Conservation (phyloP, 2,888 invertebrate genomes). For the Stratiomys singularior region DNA sequence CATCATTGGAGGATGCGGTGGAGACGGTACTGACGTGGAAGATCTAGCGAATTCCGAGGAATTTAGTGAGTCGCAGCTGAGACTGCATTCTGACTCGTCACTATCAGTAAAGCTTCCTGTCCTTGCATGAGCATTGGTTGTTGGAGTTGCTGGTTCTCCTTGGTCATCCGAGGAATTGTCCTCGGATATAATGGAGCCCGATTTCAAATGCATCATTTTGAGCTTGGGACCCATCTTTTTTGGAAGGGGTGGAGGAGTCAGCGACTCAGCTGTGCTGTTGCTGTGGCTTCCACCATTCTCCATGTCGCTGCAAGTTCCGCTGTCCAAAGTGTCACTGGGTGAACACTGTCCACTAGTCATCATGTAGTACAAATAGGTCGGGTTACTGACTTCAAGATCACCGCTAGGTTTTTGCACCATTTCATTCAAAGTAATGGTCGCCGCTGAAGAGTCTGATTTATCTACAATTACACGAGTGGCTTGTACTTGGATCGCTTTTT, state of each 20-base stretch:
- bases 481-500: not conserved
- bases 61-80: constrained; percentile 85
- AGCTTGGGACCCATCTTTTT: constrained; percentile 72
- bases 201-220: constrained; percentile 48
- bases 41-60: constrained; percentile 72
- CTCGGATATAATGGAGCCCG: constrained; percentile 37
- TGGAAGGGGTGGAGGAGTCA: constrained; percentile 71
- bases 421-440: constrained; percentile 53
- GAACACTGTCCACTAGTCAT: constrained; percentile 86
- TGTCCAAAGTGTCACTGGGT: constrained; percentile 82
- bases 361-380: constrained; percentile 63
- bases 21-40: constrained; percentile 60
- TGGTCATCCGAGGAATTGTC: constrained; percentile 30
- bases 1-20: constrained; percentile 55
- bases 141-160: not conserved
- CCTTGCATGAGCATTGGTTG: constrained; percentile 55
- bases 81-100: constrained; percentile 74
- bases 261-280: constrained; percentile 47
- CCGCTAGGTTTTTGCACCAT: constrained; percentile 56
- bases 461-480: constrained; percentile 28
- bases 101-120: constrained; percentile 72
- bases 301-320: constrained; percentile 86
- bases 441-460: constrained; percentile 37
- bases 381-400: constrained; percentile 59
- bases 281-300: constrained; percentile 65